Evolutionary conservation across 2,888 invertebrate genomes (phyloP).

Genomic region (Hirtodrosophila cameraria): DNA sequence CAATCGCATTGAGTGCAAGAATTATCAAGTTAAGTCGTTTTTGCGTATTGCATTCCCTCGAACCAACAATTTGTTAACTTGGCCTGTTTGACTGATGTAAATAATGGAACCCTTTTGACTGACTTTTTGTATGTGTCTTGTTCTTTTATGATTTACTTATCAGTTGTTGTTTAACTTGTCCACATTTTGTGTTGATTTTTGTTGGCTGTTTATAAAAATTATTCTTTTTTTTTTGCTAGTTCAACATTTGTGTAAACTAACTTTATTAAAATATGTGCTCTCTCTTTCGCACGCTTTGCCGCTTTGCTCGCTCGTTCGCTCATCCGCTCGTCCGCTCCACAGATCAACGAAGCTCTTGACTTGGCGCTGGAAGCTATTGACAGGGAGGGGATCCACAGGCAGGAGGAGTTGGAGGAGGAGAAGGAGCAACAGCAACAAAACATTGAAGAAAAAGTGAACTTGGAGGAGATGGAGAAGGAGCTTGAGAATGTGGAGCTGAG

Average conservation of each 20-base stretch:
- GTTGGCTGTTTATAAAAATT: conserved; percentile 28
- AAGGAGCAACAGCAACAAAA: conserved; percentile 17
- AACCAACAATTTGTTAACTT: conserved; percentile 4
- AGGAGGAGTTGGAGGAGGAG: conserved; percentile 35
- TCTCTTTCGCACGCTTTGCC: conserved; percentile 58
- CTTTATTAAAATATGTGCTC: conserved; percentile 64
- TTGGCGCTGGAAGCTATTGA: conserved; percentile 87
- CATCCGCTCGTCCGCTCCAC: conserved; percentile 53
- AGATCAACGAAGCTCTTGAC: conserved; percentile 88
- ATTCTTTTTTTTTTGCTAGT: conserved; percentile 48
- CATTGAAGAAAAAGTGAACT: conserved; percentile 10
- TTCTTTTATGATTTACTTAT: conserved; percentile 26
- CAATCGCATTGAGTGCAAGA: background rate
- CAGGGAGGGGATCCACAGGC: conserved; percentile 78
- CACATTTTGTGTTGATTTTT: conserved; percentile 19
- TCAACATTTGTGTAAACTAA: conserved; percentile 50
- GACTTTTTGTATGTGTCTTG: conserved; percentile 16
- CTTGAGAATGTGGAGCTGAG: conserved; percentile 5
- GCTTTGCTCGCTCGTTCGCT: conserved; percentile 50
- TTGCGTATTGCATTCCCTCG: background rate
- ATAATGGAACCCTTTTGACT: conserved; percentile 34
- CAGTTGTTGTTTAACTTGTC: conserved; percentile 16
- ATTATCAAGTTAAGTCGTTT: background rate
- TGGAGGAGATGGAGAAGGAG: conserved; percentile 15
- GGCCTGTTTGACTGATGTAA: conserved; percentile 25